Conservation (phyloP, 2,113 vertebrate species). For the Xiphorhynchus elegans region DNA sequence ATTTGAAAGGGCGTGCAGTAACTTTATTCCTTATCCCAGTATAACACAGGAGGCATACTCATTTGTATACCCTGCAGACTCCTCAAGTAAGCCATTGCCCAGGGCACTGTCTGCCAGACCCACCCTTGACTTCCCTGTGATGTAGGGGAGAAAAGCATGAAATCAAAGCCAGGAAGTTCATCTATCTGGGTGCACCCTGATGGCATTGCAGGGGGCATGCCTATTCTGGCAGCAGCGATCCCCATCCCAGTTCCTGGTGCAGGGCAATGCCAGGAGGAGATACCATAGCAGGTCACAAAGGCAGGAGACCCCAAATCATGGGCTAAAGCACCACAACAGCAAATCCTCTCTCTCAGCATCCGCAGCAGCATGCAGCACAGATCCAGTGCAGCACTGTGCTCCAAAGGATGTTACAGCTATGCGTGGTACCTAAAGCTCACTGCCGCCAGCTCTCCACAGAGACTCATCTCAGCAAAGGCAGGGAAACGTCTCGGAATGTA, state of each 20-base stretch:
- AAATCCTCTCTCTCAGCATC: not conserved
- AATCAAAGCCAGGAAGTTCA: conserved; percentile 13
- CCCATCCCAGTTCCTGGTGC: rapidly evolving
- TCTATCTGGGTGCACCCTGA: not conserved
- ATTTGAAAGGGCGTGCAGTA: not conserved
- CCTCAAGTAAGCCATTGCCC: not conserved
- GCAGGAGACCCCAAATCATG: not conserved
- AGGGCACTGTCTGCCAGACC: conserved; percentile 37
- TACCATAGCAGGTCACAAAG: not conserved
- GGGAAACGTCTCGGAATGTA: not conserved
- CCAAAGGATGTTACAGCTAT: not conserved
- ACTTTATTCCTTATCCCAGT: not conserved
- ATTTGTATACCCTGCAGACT: conserved; percentile 30
- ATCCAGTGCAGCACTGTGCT: not conserved
- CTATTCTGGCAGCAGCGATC: not conserved
- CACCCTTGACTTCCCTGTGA: conserved; percentile 24
- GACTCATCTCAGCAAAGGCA: not conserved
- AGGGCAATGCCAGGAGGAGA: not conserved
- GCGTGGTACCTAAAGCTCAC: rapidly evolving
- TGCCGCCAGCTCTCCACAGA: rapidly evolving
- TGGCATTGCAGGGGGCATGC: not conserved
- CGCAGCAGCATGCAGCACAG: not conserved
- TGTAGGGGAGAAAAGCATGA: not conserved
- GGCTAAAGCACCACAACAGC: not conserved
- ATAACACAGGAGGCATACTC: not conserved